A percentile compares a stretch with the other conserved stretches of the same genome.
Evolutionary conservation across 2,113 vertebrate genomes (phyloP).

Genomic region (Corapipo altera): DNA sequence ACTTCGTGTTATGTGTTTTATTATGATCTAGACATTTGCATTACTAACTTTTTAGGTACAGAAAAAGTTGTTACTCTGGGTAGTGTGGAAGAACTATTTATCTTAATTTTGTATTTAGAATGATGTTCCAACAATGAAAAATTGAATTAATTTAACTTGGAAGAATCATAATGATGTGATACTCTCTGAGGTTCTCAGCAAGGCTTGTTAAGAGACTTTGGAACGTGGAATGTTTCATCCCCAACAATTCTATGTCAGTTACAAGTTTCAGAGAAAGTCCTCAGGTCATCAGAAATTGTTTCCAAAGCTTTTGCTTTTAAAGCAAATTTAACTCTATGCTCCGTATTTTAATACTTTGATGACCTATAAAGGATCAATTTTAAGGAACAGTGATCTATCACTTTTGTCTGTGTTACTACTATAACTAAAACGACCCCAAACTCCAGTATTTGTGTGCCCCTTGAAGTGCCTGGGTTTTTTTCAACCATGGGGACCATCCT

Average conservation of each 20-base stretch:
- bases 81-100: not conserved
- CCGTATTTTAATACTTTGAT: not conserved
- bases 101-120: not conserved
- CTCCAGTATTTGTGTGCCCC: not conserved
- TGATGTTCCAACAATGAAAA: not conserved
- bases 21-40: not conserved
- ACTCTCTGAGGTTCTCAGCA: not conserved
- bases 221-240: not conserved
- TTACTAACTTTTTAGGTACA: not conserved
- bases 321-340: not conserved
- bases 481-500: not conserved
- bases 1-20: not conserved
- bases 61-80: not conserved
- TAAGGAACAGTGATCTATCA: not conserved
- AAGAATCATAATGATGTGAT: rapidly evolving
- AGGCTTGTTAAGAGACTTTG: not conserved
- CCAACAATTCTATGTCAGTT: not conserved
- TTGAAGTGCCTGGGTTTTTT: not conserved
- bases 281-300: not conserved
- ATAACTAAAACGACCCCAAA: not conserved
- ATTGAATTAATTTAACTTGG: not conserved
- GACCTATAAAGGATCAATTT: not conserved
- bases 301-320: not conserved
- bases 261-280: not conserved
- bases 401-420: not conserved